phyloP scores from a whole-genome alignment of 2,113 vertebrate species.

The Leucopternis melanops region DNA sequence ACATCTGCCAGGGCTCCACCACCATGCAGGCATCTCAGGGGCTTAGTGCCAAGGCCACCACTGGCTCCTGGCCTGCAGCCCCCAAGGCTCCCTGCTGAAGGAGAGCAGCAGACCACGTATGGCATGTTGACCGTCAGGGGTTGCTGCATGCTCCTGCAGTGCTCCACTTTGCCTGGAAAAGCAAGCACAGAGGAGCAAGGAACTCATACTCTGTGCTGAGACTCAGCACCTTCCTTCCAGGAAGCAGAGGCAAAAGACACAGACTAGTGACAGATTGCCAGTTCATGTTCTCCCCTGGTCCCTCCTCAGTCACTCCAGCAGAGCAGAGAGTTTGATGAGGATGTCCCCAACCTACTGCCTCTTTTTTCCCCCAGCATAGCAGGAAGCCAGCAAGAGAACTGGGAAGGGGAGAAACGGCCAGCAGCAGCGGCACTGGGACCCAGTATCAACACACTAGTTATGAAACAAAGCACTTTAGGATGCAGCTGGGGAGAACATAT shows the following conservation, averaged over 20 bases:
- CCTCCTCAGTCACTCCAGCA: not conserved
- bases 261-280: not conserved
- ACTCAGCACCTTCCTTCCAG: not conserved
- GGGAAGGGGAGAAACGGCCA: not conserved
- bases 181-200: not conserved
- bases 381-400: not conserved
- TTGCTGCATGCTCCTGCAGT: not conserved
- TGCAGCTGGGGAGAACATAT: not conserved
- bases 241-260: not conserved
- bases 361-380: not conserved
- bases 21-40: not conserved
- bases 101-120: not conserved
- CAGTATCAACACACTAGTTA: not conserved
- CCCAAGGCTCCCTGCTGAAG: not conserved
- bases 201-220: not conserved
- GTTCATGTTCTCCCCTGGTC: not conserved
- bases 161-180: not conserved
- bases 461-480: not conserved
- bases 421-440: not conserved
- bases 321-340: not conserved
- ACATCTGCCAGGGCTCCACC: not conserved
- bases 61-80: not conserved
- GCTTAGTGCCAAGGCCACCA: not conserved
- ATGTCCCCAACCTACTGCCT: not conserved
- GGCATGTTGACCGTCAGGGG: not conserved